A percentile compares a stretch with the other conserved stretches of the same genome.
Evolutionary conservation across 37 sponge, comb jelly and placozoan species (phyloP).

Genomic region (Beroe ovata): DNA sequence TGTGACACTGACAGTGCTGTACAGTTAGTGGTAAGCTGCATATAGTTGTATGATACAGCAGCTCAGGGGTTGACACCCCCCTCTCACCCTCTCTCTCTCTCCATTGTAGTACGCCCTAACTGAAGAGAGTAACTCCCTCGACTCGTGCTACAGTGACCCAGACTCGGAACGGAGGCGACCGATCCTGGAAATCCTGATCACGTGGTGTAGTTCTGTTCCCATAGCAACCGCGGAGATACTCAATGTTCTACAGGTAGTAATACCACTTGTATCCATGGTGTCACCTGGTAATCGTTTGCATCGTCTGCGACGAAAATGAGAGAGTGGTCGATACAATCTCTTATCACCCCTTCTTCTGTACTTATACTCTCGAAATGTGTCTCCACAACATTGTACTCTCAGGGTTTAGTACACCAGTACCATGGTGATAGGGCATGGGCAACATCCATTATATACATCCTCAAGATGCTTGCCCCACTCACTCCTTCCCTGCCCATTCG

Average conservation of each 20-base stretch:
- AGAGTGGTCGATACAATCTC: too few relatives aligned
- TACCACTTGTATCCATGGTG: too few relatives aligned
- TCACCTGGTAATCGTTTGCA: too few relatives aligned
- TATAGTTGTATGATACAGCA: too few relatives aligned
- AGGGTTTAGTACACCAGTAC: neutral
- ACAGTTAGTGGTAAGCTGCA: too few relatives aligned
- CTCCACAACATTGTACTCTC: too few relatives aligned
- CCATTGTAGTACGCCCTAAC: neutral
- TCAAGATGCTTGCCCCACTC: neutral
- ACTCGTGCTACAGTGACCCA: neutral
- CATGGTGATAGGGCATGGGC: neutral
- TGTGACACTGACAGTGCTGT: too few relatives aligned
- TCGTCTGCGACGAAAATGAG: too few relatives aligned
- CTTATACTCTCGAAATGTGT: too few relatives aligned
- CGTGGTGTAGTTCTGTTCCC: constrained; percentile 15
- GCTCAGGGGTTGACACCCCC: too few relatives aligned
- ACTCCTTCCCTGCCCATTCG: constrained; percentile 13
- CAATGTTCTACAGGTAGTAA: neutral
- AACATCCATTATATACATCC: neutral
- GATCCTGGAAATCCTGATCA: constrained; percentile 35
- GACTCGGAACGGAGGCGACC: neutral
- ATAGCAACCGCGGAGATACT: neutral
- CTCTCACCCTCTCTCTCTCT: too few relatives aligned
- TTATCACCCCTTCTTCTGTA: too few relatives aligned
- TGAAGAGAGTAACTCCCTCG: neutral